phyloP scores from a whole-genome alignment of 1,140 invertebrate genomes.

The Heliconius hermathena region DNA sequence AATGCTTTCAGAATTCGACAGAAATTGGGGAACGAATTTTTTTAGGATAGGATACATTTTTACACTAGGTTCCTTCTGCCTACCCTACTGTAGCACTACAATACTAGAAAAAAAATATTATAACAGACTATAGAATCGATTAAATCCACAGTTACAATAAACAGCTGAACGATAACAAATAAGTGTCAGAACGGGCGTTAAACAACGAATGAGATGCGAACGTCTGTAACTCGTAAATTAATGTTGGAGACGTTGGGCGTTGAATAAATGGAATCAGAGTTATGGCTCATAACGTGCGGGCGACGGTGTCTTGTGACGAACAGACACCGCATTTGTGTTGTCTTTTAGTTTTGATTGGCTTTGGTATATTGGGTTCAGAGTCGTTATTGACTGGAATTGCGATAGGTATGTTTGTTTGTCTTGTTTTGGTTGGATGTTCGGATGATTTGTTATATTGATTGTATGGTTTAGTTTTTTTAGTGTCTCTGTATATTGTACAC shows the following conservation, averaged over 20 bases:
- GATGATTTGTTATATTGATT: too few species aligned
- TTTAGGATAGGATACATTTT: too few species aligned
- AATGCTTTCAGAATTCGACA: too few species aligned
- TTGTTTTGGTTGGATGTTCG: background rate
- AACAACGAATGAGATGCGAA: conserved; percentile 68
- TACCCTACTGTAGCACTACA: too few species aligned
- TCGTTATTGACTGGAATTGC: conserved; percentile 27
- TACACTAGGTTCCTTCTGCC: too few species aligned
- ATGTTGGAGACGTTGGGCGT: conserved; percentile 63
- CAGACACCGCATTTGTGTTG: conserved; percentile 57
- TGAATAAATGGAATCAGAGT: conserved; percentile 77
- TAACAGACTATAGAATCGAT: background rate
- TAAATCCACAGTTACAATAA: background rate
- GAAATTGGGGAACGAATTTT: too few species aligned
- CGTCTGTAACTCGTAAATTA: conserved; percentile 76
- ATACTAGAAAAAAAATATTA: background rate
- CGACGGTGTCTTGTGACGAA: conserved; percentile 53
- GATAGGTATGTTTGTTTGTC: background rate
- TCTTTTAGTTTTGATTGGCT: conserved; percentile 50
- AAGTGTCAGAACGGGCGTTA: conserved; percentile 76
- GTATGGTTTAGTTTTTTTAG: too few species aligned
- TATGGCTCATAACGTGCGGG: conserved; percentile 70
- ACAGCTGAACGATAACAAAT: conserved; percentile 37
- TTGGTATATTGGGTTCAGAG: conserved; percentile 18
- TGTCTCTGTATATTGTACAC: too few species aligned